Evolutionary conservation across 2,113 vertebrate species (phyloP).

Genomic region (Spilogale gracilis): DNA sequence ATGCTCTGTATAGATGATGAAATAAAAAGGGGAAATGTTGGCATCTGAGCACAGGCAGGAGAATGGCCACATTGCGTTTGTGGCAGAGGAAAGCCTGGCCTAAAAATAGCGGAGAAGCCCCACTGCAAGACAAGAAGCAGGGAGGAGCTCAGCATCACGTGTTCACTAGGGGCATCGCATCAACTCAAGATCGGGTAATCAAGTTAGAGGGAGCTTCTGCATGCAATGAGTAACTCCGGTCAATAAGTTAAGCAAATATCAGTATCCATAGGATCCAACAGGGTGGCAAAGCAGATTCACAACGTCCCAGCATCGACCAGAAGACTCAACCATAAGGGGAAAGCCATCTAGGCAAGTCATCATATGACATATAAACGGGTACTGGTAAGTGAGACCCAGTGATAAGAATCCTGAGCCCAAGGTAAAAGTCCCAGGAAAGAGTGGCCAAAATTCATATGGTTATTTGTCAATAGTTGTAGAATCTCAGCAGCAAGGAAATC

Average conservation of each 20-base stretch:
- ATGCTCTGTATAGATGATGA: neutral
- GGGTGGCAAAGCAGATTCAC: neutral
- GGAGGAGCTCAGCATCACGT: rapidly evolving
- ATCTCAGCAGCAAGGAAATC: neutral
- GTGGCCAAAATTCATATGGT: neutral
- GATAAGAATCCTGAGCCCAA: neutral
- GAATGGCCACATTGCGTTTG: rapidly evolving
- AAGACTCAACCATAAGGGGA: neutral
- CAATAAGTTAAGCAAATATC: neutral
- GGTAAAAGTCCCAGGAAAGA: neutral
- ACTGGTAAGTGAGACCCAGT: neutral
- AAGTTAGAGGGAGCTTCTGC: neutral
- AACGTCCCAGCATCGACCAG: neutral
- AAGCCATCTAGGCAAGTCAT: neutral
- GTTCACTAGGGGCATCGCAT: neutral
- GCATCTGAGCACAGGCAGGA: neutral
- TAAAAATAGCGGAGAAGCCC: neutral
- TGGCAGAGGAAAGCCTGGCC: too few species aligned
- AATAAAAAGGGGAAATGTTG: neutral
- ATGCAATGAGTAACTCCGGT: neutral
- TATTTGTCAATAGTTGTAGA: neutral
- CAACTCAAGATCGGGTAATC: neutral
- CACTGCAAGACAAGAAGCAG: rapidly evolving
- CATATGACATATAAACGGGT: too few species aligned
- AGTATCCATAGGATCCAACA: neutral